A percentile compares a stretch with the other conserved stretches of the same genome.
Evolutionary conservation across 2,888 invertebrate genomes (phyloP).

Genomic region (Erebia aethiops): DNA sequence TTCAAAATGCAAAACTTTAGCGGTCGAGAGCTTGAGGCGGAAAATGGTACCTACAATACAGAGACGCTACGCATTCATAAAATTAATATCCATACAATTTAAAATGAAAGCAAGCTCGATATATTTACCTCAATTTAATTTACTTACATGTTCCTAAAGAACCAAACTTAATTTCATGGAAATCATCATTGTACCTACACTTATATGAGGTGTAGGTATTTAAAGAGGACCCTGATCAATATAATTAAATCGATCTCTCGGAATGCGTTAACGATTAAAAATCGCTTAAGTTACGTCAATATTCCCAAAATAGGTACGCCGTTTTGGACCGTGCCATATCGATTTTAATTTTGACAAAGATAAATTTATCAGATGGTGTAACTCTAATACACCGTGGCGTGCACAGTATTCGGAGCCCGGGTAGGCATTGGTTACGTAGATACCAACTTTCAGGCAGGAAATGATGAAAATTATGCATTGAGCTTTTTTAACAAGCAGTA

Average conservation of each 20-base stretch:
- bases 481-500: no score
- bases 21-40: no score
- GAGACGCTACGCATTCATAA: no score
- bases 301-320: neutral
- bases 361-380: neutral
- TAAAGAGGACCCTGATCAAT: neutral
- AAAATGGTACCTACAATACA: no score
- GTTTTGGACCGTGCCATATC: neutral
- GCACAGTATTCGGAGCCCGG: no score
- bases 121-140: neutral
- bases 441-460: no score
- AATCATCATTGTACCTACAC: neutral
- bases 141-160: neutral
- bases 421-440: no score
- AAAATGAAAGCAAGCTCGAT: neutral
- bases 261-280: constrained; percentile 26
- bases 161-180: constrained; percentile 1
- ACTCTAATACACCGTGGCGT: no score
- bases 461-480: no score
- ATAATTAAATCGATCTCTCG: constrained; percentile 27
- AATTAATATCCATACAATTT: no score
- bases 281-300: neutral
- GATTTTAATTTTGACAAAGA: constrained; percentile 5
- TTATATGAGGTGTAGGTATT: neutral
- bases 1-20: no score